Evolutionary conservation across 2,888 invertebrate species (phyloP), one percentile per base, ranked within the genome.

Genomic region (Dryobotodes eremita): DNA sequence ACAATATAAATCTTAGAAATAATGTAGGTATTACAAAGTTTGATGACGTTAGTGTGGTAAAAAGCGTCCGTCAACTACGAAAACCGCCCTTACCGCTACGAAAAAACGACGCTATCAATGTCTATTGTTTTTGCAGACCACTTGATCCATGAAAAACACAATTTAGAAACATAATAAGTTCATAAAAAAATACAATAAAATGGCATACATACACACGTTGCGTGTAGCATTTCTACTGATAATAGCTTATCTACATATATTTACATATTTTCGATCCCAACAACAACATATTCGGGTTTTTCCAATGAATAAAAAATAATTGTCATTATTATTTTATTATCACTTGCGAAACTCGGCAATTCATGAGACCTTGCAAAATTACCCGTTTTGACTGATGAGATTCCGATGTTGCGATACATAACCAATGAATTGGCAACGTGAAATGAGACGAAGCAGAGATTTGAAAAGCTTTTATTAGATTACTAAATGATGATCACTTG

Each of bases 401-500:
- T 26, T 55, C 6, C 17, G 15, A 15, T 26, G 17, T 36, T 48
- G 2, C 26, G 23, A 48, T 62, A 48, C 26, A 62, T 53, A 71
- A 61, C 42, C 3, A 68, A 50, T 31, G 11, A 31, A 46, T 53
- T 78, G 15, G 20, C 8, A 53, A 46, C 31, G 31, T 36, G 23
- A 80, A 78, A 79, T 80, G 48, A 79, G 55, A 81, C 73, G 46
- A 81, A 26, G n/a, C 36, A 48, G 23, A 65, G 13, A 80, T 69
- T 82, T 65, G 23, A 46, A 36, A 70, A 77, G 1, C 1, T 53
- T 80, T 80, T 82, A 77, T 77, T 70, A 42, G 70, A n/a, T 42
- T 53, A 48, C 15, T 61, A 20, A 80, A 70, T 8, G 10, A 53
- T 65, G 20, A 53, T 53, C 62, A 48, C 20, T 59, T 46, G 46